phyloP scores from a whole-genome alignment of 2,113 vertebrate genomes.

The Clarias gariepinus region DNA sequence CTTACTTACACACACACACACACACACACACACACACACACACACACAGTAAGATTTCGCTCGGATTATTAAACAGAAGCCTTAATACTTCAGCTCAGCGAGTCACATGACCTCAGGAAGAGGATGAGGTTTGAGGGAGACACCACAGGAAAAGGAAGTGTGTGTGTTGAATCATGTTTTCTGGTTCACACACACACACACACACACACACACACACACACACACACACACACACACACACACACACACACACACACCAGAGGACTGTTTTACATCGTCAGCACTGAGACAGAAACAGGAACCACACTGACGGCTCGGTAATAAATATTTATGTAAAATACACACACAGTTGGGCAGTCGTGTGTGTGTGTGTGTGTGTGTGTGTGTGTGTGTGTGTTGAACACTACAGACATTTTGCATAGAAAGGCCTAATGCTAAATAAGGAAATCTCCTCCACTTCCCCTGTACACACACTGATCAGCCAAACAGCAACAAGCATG shows the following conservation, averaged over 20 bases:
- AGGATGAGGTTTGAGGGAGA: conserved; percentile 23
- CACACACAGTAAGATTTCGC: background rate
- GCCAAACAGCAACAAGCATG: background rate
- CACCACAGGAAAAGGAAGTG: conserved; percentile 49
- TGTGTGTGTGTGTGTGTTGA: background rate
- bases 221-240: background rate
- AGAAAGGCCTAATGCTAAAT: background rate
- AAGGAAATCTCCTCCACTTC: background rate
- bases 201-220: background rate
- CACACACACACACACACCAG: background rate
- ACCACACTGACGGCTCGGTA: background rate
- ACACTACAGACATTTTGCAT: background rate
- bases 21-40: no score
- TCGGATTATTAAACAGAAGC: background rate
- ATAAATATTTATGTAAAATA: conserved; percentile 5
- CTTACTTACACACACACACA: no score
- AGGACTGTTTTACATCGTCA: background rate
- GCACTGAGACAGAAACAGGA: conserved; percentile 9
- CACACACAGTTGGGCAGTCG: background rate
- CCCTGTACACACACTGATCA: background rate
- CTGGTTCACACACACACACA: background rate
- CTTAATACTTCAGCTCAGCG: background rate
- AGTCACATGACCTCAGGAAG: conserved; percentile 22
- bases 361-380: background rate
- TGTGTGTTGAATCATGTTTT: background rate